A percentile compares a stretch with the other conserved stretches of the same genome.
Conservation (phyloP, 2,113 vertebrate genomes). For the Camarhynchus parvulus region DNA sequence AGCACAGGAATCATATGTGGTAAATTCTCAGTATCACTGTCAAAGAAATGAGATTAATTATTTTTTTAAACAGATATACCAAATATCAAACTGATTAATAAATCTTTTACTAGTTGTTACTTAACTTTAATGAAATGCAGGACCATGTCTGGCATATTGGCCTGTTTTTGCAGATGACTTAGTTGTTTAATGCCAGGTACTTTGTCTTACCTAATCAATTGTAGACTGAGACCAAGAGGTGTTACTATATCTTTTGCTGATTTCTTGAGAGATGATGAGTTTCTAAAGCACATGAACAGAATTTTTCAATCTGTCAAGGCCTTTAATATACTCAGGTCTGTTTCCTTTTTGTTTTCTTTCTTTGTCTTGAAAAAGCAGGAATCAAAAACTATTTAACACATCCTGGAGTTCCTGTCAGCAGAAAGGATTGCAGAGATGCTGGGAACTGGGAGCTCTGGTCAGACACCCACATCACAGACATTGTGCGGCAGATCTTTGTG, state of each 20-base stretch:
- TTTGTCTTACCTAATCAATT: neutral
- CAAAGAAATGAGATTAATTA: neutral
- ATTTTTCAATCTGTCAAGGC: neutral
- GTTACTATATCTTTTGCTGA: neutral
- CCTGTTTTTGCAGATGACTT: neutral
- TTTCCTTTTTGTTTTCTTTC: neutral
- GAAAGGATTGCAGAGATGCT: neutral
- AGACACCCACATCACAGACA: neutral
- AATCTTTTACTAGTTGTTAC: neutral
- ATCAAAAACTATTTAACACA: neutral
- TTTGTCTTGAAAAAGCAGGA: neutral
- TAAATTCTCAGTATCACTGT: neutral
- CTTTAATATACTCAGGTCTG: neutral
- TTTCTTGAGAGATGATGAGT: neutral
- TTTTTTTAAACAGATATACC: neutral
- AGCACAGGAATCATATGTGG: neutral
- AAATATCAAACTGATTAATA: neutral
- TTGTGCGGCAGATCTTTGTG: neutral
- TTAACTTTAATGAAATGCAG: neutral
- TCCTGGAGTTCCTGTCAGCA: neutral
- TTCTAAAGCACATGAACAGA: neutral
- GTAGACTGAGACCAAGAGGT: neutral
- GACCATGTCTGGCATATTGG: neutral
- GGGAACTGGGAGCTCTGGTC: neutral
- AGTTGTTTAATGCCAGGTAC: neutral